Base-by-base conservation (phyloP, 1,140 invertebrate genomes). In the Plutomurus gul region DNA sequence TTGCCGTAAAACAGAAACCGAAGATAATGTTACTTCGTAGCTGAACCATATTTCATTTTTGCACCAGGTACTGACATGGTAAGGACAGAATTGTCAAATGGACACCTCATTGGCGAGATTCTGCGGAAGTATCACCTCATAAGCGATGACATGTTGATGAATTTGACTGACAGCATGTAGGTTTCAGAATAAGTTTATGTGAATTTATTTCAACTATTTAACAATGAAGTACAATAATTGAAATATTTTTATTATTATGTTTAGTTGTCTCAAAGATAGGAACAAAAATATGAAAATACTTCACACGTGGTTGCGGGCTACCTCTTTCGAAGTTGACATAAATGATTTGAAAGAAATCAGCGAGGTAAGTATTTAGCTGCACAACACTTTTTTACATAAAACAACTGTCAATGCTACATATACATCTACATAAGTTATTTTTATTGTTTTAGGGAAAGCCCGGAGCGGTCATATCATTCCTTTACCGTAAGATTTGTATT, bases 221-320 rank as follows among this genome's bases (percentile, higher is more conserved):
- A 22, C 27, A 11, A 16, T 37, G 18, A 49, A 18, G 27, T 8
- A 4, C 18, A 75, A 13, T 3, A 11, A 49, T 27, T 30, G 1
- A 27, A 3, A 65, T 36, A 22, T 78, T 27, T 39, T n/a, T 11
- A 10, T 22, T 56, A 27, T 27, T 27, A 25, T 10, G 4, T 6
- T 25, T 27, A 60, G 77, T 11, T 27, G 27, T 16, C 25, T 39
- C 8, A 6, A 65, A 3, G 16, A n/a, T 37, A 11, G 37, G 16
- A 18, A 36, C 1, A 60, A 79, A 65, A 79, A 79, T 75, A 79
- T 79, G 77, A 22, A 75, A n/a, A 25, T 60, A 20, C 20, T 79
- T 39, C 72, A 75, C 40, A 18, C 20, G 3, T 79, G 77, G 77
- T 20, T 79, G 5, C 36, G 11, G 20, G 36, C 25, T 6, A 51